Evolutionary conservation across 2,113 vertebrate species (phyloP).

Genomic region (Pionites leucogaster): DNA sequence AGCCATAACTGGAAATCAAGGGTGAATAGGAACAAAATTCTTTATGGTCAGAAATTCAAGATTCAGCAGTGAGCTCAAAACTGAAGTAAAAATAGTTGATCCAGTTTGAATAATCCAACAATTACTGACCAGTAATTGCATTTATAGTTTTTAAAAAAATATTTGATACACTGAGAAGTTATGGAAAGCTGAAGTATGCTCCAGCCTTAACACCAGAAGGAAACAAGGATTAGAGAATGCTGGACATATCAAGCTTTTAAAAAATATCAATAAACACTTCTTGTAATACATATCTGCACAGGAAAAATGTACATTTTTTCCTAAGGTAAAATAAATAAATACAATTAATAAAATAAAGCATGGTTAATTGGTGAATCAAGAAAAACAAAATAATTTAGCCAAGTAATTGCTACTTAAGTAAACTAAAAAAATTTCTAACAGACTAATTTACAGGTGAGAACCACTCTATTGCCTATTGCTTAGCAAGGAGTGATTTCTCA

Average conservation of each 20-base stretch:
- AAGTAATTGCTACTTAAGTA: not conserved
- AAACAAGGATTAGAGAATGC: not conserved
- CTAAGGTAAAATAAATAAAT: not conserved
- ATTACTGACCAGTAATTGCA: slow-evolving; percentile 15
- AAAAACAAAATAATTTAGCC: not conserved
- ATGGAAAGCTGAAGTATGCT: not conserved
- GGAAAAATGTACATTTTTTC: not conserved
- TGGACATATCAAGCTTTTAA: not conserved
- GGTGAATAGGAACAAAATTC: not conserved
- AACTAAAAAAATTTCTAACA: not conserved
- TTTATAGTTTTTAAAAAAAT: slow-evolving; percentile 23
- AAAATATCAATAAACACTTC: not conserved
- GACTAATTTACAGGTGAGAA: not conserved
- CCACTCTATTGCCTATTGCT: not conserved
- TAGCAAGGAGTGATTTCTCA: not conserved
- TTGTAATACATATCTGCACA: not conserved
- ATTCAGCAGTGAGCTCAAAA: not conserved
- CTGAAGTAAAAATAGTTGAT: slow-evolving; percentile 19
- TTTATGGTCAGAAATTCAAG: not conserved
- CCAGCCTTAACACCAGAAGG: not conserved
- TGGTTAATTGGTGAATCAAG: not conserved
- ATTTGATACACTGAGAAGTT: slow-evolving; percentile 3
- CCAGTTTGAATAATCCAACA: not conserved
- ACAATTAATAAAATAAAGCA: not conserved
- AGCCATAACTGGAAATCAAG: not conserved